These are phyloP conservation scores for Taeniopygia guttata DNA, from an alignment of 2,797 vertebrate genomes.

Conservation along the genomic window DNA sequence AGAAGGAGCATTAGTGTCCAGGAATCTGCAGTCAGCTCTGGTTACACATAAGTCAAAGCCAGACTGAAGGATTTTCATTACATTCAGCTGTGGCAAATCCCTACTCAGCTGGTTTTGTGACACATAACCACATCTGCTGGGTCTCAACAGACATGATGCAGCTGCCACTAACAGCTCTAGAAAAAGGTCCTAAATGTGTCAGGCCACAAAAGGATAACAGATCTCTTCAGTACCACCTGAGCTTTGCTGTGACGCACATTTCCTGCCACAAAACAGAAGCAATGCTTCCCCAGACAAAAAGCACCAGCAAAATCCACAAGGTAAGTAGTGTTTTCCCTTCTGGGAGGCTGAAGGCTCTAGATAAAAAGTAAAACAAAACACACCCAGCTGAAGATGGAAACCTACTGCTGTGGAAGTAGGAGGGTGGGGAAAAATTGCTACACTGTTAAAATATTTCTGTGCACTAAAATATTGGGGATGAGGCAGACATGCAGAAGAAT, in stretches of 20 bases:
- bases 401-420: not conserved
- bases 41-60: not conserved
- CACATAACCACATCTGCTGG: slow-evolving; percentile 39
- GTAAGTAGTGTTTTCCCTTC: not conserved
- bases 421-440: not conserved
- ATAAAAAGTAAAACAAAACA: not conserved
- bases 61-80: slow-evolving; percentile 30
- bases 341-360: not conserved
- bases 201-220: not conserved
- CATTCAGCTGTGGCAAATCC: slow-evolving; percentile 29
- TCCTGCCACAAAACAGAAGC: not conserved
- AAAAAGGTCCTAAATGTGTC: not conserved
- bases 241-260: not conserved
- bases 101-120: not conserved
- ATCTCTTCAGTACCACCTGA: not conserved
- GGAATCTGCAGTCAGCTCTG: slow-evolving; percentile 6
- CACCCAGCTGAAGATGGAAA: not conserved
- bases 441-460: not conserved
- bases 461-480: not conserved
- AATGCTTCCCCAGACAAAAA: not conserved
- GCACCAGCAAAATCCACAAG: not conserved
- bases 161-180: not conserved
- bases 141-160: not conserved
- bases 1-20: not conserved
- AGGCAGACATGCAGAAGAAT: not conserved